A percentile compares a stretch with the other conserved stretches of the same genome.
phyloP scores from a whole-genome alignment of 2,797 vertebrate species.

The Coranthus polyacanthus region DNA sequence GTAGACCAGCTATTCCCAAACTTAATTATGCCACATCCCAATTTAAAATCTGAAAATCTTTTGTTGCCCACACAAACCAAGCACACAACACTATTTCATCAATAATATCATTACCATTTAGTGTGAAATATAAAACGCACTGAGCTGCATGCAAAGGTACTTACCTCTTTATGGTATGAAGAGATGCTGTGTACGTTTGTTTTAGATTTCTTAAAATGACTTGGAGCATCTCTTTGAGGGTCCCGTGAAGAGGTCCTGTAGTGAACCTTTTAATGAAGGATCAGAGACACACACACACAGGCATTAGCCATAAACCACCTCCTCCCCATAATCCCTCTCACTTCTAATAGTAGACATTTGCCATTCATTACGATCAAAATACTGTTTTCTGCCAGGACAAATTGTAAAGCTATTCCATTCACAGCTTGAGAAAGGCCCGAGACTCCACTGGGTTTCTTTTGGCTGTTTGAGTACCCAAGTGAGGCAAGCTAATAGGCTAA shows the following conservation, averaged over 20 bases:
- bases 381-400: constrained; percentile 93
- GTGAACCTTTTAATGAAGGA: constrained; percentile 98
- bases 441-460: constrained; percentile 75
- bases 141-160: constrained; percentile 63
- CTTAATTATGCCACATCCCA: no score
- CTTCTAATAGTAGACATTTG: constrained; percentile 99
- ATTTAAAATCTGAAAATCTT: no score
- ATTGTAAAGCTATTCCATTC: constrained; percentile 99
- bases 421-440: constrained; percentile 89
- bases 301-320: constrained; percentile 48
- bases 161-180: constrained; percentile 75
- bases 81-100: no score
- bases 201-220: constrained; percentile 94
- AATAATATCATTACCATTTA: constrained; percentile 84
- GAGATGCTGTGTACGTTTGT: constrained; percentile 9
- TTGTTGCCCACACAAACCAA: constrained; percentile 13
- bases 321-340: constrained; percentile 94
- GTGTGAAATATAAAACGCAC: constrained; percentile 74
- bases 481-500: constrained; percentile 91
- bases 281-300: constrained; percentile 84
- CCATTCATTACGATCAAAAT: constrained; percentile 99
- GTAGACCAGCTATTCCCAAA: no score
- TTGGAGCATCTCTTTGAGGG: constrained; percentile 94
- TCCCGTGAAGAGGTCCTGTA: constrained; percentile 92
- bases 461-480: constrained; percentile 92